Percentiles rank a stretch among this genome's conserved stretches.
Evolutionary conservation across 2,113 vertebrate species (phyloP).

Genomic region (Bolborhynchus lineola): DNA sequence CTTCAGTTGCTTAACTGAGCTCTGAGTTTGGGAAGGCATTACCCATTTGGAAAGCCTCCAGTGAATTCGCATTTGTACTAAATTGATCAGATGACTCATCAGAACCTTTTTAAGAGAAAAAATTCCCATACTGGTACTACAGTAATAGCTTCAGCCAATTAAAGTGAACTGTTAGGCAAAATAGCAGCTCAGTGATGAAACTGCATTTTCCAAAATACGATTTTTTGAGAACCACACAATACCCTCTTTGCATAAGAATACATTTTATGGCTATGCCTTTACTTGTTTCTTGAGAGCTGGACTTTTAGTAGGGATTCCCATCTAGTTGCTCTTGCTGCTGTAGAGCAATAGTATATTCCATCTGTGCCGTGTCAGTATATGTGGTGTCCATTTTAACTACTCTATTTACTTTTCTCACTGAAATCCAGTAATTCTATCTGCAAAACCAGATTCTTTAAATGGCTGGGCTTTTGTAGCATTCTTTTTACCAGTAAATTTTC

Average conservation of each 20-base stretch:
- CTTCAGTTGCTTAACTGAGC: conserved; percentile 20
- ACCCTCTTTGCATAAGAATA: background rate
- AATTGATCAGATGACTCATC: conserved; percentile 35
- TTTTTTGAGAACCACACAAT: background rate
- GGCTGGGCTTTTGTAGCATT: background rate
- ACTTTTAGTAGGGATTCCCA: background rate
- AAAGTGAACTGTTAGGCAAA: background rate
- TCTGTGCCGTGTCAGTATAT: background rate
- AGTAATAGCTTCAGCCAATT: background rate
- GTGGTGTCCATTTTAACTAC: background rate
- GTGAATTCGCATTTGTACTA: conserved; percentile 8
- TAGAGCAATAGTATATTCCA: background rate
- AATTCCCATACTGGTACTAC: background rate
- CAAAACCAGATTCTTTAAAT: background rate
- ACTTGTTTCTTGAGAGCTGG: background rate
- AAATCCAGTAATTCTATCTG: background rate
- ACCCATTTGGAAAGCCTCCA: background rate
- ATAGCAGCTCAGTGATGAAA: background rate
- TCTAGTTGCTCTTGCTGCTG: background rate
- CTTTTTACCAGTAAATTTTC: background rate
- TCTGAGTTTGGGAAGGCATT: conserved; percentile 28
- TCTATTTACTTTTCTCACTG: background rate
- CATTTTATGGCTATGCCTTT: background rate
- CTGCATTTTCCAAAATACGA: background rate
- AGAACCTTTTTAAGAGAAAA: conserved; percentile 4